Conservation (phyloP, 1,140 invertebrate genomes). For the Harlomillsia oculata region DNA sequence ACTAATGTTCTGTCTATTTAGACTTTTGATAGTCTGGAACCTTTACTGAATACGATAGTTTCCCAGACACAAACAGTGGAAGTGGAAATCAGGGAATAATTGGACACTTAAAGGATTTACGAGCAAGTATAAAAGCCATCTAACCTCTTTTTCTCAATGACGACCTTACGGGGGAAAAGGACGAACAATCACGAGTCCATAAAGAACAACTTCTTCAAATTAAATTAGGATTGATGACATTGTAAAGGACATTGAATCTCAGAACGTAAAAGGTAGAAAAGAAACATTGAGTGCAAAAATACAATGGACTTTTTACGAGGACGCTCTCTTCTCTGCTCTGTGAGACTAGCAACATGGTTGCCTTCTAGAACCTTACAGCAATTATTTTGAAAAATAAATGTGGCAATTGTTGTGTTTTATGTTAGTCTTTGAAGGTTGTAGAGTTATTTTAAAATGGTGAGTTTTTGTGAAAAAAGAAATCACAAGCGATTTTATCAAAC, state of each 20-base stretch:
- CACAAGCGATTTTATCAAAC: background rate
- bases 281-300: background rate
- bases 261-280: background rate
- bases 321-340: background rate
- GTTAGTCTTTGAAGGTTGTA: no score
- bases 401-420: no score
- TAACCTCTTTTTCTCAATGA: constrained; percentile 1
- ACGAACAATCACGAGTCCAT: background rate
- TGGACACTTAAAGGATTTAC: constrained; percentile 10
- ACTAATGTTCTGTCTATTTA: no score
- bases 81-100: constrained; percentile 13
- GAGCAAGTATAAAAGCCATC: constrained; percentile 9
- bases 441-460: background rate
- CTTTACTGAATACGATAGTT: no score
- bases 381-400: no score
- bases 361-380: no score
- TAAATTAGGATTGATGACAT: no score
- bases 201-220: no score
- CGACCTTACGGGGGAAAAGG: background rate
- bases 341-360: no score
- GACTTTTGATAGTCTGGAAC: no score
- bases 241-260: background rate
- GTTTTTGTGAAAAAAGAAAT: background rate
- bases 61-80: constrained; percentile 5
- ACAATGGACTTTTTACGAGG: background rate